Conservation (phyloP, 2,888 invertebrate genomes). For the Morpho deidamia region DNA sequence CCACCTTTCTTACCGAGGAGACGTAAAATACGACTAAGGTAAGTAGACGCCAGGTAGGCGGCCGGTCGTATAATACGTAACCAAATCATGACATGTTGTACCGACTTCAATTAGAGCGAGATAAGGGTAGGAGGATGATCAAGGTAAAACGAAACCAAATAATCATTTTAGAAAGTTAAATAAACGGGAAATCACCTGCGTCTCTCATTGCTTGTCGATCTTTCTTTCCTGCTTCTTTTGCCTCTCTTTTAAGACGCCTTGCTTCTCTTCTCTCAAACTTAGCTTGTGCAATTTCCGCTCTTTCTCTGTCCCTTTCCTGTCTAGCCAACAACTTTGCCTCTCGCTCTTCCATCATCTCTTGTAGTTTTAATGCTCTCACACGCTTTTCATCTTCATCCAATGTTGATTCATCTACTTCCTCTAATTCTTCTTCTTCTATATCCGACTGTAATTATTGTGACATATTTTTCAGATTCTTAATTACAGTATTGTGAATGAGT, state of each 20-base stretch:
- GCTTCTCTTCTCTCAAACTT: slow-evolving; percentile 55
- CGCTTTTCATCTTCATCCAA: slow-evolving; percentile 63
- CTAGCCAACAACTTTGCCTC: slow-evolving; percentile 44
- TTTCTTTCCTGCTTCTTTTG: slow-evolving; percentile 42
- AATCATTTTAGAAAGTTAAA: too few species aligned
- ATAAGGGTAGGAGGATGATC: too few species aligned
- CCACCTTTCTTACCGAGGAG: too few species aligned
- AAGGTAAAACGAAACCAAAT: too few species aligned
- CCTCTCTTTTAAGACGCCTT: slow-evolving; percentile 51
- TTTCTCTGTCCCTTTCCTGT: slow-evolving; percentile 45
- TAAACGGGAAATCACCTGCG: slow-evolving; percentile 38
- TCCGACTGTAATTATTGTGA: slow-evolving; percentile 35
- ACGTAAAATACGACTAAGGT: too few species aligned
- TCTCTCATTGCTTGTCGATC: slow-evolving; percentile 53
- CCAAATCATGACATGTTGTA: too few species aligned
- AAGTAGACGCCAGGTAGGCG: too few species aligned
- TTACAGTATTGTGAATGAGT: too few species aligned
- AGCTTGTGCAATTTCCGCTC: slow-evolving; percentile 41
- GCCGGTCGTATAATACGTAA: too few species aligned
- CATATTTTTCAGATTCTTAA: too few species aligned
- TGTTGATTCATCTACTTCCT: slow-evolving; percentile 61
- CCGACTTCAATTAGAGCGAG: too few species aligned
- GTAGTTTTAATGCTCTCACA: slow-evolving; percentile 43
- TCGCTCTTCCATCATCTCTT: slow-evolving; percentile 38
- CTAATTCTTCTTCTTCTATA: slow-evolving; percentile 50